Percentiles rank a stretch among this genome's conserved stretches.
phyloP scores from a whole-genome alignment of 2,113 vertebrate species.

The Climacteris rufus region DNA sequence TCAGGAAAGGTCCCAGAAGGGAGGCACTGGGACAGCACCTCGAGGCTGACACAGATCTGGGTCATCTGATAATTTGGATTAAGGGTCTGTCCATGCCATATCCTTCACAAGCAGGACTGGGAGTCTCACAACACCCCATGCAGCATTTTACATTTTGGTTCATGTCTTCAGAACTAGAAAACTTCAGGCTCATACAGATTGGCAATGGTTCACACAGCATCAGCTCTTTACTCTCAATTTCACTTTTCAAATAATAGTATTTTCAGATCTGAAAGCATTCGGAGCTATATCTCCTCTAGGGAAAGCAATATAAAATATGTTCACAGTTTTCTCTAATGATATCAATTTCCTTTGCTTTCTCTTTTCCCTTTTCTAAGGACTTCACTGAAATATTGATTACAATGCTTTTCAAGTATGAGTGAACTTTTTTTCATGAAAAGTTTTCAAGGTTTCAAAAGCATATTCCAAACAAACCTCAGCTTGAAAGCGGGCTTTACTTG shows the following conservation, averaged over 20 bases:
- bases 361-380: neutral
- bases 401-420: neutral
- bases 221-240: neutral
- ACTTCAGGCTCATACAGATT: neutral
- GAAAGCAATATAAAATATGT: neutral
- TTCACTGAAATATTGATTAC: neutral
- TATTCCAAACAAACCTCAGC: neutral
- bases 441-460: neutral
- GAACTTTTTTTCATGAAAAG: neutral
- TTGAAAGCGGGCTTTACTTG: neutral
- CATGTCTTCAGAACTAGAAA: fast-evolving
- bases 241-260: neutral
- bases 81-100: neutral
- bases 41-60: fast-evolving
- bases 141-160: neutral
- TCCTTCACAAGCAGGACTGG: neutral
- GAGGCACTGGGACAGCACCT: neutral
- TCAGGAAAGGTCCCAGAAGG: neutral
- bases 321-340: neutral
- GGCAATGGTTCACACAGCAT: neutral
- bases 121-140: neutral
- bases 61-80: neutral
- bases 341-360: neutral
- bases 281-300: neutral
- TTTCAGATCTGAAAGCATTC: neutral